These are phyloP conservation scores for Zootermopsis nevadensis DNA, from an alignment of 2,888 invertebrate species.

Conservation along the genomic window DNA sequence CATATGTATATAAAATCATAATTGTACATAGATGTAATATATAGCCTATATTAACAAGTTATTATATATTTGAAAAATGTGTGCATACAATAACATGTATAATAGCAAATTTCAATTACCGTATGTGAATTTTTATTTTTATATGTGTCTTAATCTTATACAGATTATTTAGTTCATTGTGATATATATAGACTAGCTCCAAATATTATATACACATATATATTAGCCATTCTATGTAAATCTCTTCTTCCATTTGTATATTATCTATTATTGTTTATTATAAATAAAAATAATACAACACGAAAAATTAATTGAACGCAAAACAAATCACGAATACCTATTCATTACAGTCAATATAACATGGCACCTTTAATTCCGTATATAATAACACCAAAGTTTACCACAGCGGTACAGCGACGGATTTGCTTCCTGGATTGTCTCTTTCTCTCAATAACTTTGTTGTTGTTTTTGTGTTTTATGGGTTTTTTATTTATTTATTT, in stretches of 20 bases:
- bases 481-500: no score
- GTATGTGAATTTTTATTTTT: constrained; percentile 18
- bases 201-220: not conserved
- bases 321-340: no score
- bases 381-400: no score
- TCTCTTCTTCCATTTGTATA: constrained; percentile 24
- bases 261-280: constrained; percentile 1
- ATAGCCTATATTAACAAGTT: not conserved
- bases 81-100: constrained; percentile 21
- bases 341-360: no score
- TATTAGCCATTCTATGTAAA: constrained; percentile 2
- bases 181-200: not conserved
- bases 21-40: not conserved
- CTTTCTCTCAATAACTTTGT: no score
- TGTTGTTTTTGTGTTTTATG: no score
- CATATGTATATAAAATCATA: constrained; percentile 6
- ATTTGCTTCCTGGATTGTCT: no score
- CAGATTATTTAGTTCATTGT: not conserved
- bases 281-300: not conserved
- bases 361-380: no score
- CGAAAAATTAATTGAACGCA: not conserved
- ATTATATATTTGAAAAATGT: not conserved
- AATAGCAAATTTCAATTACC: not conserved
- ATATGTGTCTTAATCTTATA: constrained; percentile 16
- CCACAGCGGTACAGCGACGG: no score